These are phyloP conservation scores for Mallateleia sp. DNA, from an alignment of 2,888 invertebrate genomes.

Conservation along the genomic window DNA sequence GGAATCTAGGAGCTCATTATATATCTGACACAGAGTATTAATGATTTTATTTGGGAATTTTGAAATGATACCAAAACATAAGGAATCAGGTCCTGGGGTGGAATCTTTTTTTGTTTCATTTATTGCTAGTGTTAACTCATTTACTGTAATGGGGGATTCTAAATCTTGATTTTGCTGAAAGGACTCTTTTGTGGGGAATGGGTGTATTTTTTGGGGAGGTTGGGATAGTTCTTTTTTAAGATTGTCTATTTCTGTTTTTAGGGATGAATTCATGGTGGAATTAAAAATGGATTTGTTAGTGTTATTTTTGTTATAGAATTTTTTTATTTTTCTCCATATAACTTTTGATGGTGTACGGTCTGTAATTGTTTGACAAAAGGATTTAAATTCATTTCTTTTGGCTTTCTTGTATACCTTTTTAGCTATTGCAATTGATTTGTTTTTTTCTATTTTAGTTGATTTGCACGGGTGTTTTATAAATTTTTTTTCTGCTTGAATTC, in stretches of 20 bases:
- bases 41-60: neutral
- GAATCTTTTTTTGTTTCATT: neutral
- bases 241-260: neutral
- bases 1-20: neutral
- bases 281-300: too few relatives aligned
- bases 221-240: neutral
- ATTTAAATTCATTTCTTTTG: neutral
- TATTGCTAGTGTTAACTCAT: neutral
- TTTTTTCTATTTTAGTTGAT: neutral
- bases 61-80: too few relatives aligned
- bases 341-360: neutral
- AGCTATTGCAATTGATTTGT: neutral
- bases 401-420: neutral
- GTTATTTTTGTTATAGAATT: constrained; percentile 9
- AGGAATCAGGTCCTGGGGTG: too few relatives aligned
- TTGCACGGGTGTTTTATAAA: neutral
- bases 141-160: neutral
- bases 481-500: neutral
- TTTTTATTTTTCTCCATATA: neutral
- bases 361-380: neutral
- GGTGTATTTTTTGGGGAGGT: neutral
- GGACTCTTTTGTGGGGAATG: neutral
- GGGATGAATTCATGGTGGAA: neutral
- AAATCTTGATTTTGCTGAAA: neutral
- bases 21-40: neutral